A percentile compares a stretch with the other conserved stretches of the same genome.
These are phyloP conservation scores for Verasper variegatus DNA, from an alignment of 2,113 vertebrate genomes.

Conservation along the genomic window DNA sequence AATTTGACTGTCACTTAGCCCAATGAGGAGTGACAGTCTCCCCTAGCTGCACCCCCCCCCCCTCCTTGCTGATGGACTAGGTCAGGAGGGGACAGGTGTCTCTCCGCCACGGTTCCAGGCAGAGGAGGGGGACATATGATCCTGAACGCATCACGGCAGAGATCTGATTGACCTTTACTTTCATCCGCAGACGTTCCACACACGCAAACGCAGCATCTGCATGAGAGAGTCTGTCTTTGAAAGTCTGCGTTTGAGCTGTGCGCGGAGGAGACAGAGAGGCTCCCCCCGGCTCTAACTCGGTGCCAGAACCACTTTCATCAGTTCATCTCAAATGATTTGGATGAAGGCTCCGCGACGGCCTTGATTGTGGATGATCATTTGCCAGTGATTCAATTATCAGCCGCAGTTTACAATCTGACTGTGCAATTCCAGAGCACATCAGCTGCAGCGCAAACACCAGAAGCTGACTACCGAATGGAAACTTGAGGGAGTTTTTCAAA, in stretches of 20 bases:
- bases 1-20: slow-evolving; percentile 52
- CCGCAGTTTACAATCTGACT: slow-evolving; percentile 18
- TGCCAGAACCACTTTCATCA: slow-evolving; percentile 39
- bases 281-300: neutral
- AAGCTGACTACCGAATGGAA: slow-evolving; percentile 11
- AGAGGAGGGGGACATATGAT: neutral
- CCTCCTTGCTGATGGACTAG: slow-evolving; percentile 37
- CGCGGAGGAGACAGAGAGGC: neutral
- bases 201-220: neutral
- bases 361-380: slow-evolving; percentile 54
- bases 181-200: neutral
- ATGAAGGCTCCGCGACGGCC: slow-evolving; percentile 28
- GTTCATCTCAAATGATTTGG: slow-evolving; percentile 36
- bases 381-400: slow-evolving; percentile 58
- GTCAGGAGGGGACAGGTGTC: slow-evolving; percentile 50
- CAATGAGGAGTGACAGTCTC: slow-evolving; percentile 50
- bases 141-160: neutral
- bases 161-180: slow-evolving; percentile 1
- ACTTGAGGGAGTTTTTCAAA: slow-evolving; percentile 6
- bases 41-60: slow-evolving; percentile 29
- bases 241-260: neutral
- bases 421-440: slow-evolving; percentile 39
- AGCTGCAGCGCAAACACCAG: slow-evolving; percentile 5
- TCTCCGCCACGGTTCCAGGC: slow-evolving; percentile 5
- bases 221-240: too few relatives aligned